phyloP scores from a whole-genome alignment of 64 coral and sea anemone species.

The Montipora capricornis region DNA sequence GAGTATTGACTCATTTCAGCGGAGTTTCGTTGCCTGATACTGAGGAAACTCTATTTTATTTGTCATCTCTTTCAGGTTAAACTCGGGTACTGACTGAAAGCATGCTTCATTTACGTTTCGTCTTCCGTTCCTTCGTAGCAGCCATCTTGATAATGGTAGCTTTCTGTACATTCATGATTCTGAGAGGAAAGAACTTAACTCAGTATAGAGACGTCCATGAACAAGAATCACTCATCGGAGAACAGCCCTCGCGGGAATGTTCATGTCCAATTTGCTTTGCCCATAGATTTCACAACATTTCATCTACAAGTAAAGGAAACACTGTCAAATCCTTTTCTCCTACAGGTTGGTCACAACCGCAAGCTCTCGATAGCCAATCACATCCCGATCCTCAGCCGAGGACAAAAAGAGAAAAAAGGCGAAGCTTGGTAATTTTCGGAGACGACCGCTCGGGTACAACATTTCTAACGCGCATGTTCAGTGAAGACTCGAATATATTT shows the following conservation, averaged over 20 bases:
- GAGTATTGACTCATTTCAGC: no score
- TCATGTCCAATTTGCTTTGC: neutral
- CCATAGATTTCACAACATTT: neutral
- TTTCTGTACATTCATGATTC: slow-evolving; percentile 1
- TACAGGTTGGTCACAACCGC: neutral
- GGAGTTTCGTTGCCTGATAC: no score
- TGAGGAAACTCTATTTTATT: neutral
- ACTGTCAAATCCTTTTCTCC: neutral
- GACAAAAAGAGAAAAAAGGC: slow-evolving; percentile 30
- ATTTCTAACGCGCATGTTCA: slow-evolving; percentile 65
- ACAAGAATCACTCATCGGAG: neutral
- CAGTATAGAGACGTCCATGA: neutral
- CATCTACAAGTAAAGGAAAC: neutral
- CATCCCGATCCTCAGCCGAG: neutral
- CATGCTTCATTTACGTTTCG: neutral
- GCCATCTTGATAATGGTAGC: neutral
- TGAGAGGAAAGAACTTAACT: neutral
- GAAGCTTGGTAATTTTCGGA: slow-evolving; percentile 61
- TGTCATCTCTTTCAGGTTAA: neutral
- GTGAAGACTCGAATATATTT: slow-evolving; percentile 53
- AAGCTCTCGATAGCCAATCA: no score
- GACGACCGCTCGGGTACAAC: slow-evolving; percentile 77
- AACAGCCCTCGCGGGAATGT: neutral
- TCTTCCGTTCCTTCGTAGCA: neutral
- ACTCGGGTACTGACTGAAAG: neutral